A percentile compares a stretch with the other conserved stretches of the same genome.
These are phyloP conservation scores for Leptinotarsa peninsularis DNA, from an alignment of 2,888 invertebrate genomes.

Conservation along the genomic window DNA sequence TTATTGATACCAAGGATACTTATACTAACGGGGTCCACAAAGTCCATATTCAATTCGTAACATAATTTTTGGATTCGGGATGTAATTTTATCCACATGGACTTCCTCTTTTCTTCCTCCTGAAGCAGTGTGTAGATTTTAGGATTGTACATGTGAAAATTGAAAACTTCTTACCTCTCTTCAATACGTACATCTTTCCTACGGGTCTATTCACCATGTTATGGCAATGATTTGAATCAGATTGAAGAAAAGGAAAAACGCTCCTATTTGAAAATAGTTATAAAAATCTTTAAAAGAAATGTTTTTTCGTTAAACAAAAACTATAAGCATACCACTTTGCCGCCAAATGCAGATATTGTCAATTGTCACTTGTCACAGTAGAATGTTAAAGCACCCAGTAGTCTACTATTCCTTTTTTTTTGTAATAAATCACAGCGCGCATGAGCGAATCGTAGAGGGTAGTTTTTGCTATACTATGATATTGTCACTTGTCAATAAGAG, in stretches of 20 bases:
- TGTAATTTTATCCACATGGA: slow-evolving; percentile 98
- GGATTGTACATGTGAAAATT: background rate
- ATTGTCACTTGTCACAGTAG: too few species aligned
- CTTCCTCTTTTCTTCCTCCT: slow-evolving; percentile 92
- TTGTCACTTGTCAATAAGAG: too few species aligned
- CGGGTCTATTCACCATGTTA: slow-evolving; percentile 57
- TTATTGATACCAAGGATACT: background rate
- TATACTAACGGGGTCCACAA: slow-evolving; percentile 90
- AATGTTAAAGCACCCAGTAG: too few species aligned
- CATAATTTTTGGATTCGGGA: slow-evolving; percentile 94
- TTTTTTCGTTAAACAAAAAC: too few species aligned
- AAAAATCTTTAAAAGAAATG: too few species aligned
- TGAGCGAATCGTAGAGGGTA: too few species aligned
- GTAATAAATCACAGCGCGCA: too few species aligned
- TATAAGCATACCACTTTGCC: too few species aligned
- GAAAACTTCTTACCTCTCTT: slow-evolving; percentile 64
- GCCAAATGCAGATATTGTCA: too few species aligned
- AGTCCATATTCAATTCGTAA: slow-evolving; percentile 95
- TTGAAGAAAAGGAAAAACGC: background rate
- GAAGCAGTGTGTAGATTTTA: slow-evolving; percentile 42
- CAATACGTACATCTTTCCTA: slow-evolving; percentile 50
- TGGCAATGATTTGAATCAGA: background rate
- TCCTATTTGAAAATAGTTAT: too few species aligned
- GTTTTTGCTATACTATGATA: too few species aligned
- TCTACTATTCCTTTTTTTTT: too few species aligned